Percentiles rank a stretch among this genome's conserved stretches.
Evolutionary conservation across 2,797 vertebrate species (phyloP).

Genomic region (Xiphorhynchus erythropygius): DNA sequence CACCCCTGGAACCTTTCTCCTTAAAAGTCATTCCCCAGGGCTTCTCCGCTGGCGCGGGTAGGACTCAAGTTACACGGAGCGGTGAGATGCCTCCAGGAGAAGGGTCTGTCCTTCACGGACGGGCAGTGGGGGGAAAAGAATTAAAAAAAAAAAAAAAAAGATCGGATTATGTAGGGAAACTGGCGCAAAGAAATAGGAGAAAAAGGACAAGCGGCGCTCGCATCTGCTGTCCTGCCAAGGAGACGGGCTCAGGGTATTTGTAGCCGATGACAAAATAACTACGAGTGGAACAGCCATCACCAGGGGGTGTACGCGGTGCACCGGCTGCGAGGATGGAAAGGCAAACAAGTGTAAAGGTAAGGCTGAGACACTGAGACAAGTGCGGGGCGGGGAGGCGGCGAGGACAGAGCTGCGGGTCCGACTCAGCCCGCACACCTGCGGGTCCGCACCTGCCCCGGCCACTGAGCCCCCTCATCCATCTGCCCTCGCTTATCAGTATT

Average conservation of each 20-base stretch:
- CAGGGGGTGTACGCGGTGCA: conserved; percentile 46
- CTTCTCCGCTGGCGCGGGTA: neutral
- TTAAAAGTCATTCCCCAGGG: neutral
- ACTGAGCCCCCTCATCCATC: neutral
- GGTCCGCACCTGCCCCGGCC: neutral
- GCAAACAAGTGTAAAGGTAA: conserved; percentile 56
- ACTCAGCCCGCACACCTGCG: neutral
- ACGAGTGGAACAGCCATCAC: conserved; percentile 31
- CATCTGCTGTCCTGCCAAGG: conserved; percentile 31
- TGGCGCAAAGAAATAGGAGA: neutral
- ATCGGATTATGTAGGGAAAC: neutral
- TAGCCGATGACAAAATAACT: conserved; percentile 35
- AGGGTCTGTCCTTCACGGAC: neutral
- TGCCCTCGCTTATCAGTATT: conserved; percentile 31
- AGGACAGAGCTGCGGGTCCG: neutral
- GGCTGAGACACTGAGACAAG: neutral
- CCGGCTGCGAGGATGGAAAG: conserved; percentile 30
- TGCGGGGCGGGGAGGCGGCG: neutral
- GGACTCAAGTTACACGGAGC: neutral
- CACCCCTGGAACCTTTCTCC: neutral
- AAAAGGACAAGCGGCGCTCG: neutral
- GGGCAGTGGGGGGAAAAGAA: neutral
- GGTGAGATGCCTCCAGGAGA: neutral
- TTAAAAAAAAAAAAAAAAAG: neutral
- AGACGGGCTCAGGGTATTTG: conserved; percentile 6